phyloP scores from a whole-genome alignment of 2,797 vertebrate genomes.

The Pachyuromys duprasi region DNA sequence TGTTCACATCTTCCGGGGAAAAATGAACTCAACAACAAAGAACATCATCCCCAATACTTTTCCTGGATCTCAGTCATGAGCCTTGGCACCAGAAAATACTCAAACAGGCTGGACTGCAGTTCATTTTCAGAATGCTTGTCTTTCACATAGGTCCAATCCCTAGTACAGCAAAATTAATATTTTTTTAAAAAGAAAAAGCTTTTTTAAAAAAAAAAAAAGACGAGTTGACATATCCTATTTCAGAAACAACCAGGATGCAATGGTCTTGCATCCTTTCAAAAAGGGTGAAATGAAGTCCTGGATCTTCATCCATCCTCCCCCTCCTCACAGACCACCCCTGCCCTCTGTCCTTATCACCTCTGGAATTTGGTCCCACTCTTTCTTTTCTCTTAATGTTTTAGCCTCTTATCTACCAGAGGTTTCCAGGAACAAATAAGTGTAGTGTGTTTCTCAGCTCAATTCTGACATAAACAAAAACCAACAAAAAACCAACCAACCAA shows the following conservation, averaged over 20 bases:
- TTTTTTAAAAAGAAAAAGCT: background rate
- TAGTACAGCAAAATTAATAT: background rate
- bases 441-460: background rate
- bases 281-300: background rate
- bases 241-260: background rate
- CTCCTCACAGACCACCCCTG: background rate
- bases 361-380: background rate
- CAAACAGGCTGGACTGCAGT: background rate
- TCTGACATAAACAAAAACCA: background rate
- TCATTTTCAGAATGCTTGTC: background rate
- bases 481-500: background rate
- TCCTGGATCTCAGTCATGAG: background rate
- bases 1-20: background rate
- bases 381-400: background rate
- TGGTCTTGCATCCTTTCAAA: background rate
- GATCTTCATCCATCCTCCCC: background rate
- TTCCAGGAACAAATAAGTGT: background rate
- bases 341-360: background rate
- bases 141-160: background rate
- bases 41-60: background rate
- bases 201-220: background rate
- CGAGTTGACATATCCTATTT: background rate
- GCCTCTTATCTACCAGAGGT: background rate
- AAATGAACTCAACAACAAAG: background rate
- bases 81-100: conserved; percentile 5